Evolutionary conservation across 1,140 invertebrate genomes (phyloP).

Genomic region (Leguminivora glycinivorella): DNA sequence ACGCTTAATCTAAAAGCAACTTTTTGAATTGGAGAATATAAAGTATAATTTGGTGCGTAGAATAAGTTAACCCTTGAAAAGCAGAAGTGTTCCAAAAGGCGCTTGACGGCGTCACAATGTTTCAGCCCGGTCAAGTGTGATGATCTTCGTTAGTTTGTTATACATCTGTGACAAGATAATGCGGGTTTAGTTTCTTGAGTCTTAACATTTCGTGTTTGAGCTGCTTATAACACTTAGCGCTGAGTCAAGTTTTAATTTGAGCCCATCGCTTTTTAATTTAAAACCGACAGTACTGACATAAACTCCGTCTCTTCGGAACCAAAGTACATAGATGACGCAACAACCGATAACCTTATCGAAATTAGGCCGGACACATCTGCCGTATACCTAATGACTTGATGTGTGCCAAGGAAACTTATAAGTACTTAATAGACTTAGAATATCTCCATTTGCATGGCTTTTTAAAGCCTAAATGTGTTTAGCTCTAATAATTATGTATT

Average conservation of each 20-base stretch:
- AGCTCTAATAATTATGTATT: no score
- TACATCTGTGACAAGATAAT: slow-evolving; percentile 66
- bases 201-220: slow-evolving; percentile 2
- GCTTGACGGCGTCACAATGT: slow-evolving; percentile 65
- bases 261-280: no score
- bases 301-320: no score
- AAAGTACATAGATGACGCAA: no score
- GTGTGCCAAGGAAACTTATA: no score
- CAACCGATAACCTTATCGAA: no score
- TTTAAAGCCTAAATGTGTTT: no score
- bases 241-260: neutral
- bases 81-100: slow-evolving; percentile 50
- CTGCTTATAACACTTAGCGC: neutral
- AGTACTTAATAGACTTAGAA: no score
- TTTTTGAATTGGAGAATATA: slow-evolving; percentile 32
- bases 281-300: no score
- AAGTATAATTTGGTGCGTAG: slow-evolving; percentile 14
- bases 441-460: no score
- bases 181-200: slow-evolving; percentile 40
- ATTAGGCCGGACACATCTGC: no score
- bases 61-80: slow-evolving; percentile 45
- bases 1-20: neutral
- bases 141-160: slow-evolving; percentile 68
- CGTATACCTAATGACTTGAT: no score
- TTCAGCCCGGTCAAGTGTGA: slow-evolving; percentile 67